These are phyloP conservation scores for Gymnogyps californianus DNA, from an alignment of 2,113 vertebrate genomes.

Conservation along the genomic window DNA sequence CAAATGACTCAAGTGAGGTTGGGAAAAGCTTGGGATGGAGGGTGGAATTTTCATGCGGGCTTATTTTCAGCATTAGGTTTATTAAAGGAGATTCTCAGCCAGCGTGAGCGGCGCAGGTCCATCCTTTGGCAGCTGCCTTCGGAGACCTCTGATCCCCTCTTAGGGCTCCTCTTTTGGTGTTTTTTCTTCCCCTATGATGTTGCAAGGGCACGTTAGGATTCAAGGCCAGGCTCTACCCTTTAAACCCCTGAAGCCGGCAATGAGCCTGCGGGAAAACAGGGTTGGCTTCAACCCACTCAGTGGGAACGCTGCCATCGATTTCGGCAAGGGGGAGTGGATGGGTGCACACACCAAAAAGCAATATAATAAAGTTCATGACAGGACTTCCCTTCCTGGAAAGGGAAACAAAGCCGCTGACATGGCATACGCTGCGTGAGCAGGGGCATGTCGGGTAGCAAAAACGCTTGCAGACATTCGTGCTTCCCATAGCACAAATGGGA, in stretches of 20 bases:
- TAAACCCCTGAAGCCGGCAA: neutral
- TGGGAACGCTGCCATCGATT: neutral
- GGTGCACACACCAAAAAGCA: neutral
- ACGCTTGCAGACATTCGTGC: neutral
- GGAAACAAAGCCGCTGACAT: neutral
- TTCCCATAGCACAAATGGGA: neutral
- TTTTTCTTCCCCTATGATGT: neutral
- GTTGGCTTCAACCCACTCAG: neutral
- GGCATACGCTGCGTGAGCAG: neutral
- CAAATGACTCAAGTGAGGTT: neutral
- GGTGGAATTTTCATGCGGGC: neutral
- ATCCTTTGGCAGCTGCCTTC: neutral
- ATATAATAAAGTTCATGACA: neutral
- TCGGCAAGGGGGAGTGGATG: neutral
- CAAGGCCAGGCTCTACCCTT: neutral
- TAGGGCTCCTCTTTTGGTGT: neutral
- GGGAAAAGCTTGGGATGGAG: neutral
- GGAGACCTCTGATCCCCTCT: neutral
- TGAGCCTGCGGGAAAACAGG: neutral
- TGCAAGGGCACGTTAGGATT: neutral
- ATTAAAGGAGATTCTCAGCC: neutral
- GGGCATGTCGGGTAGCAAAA: rapidly evolving
- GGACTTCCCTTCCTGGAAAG: slow-evolving; percentile 13
- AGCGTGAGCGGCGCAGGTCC: rapidly evolving
- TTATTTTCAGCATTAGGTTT: neutral